Evolutionary conservation across 1,140 invertebrate species (phyloP), one percentile per base, ranked within the genome.

Genomic region (Habropoda laboriosa): DNA sequence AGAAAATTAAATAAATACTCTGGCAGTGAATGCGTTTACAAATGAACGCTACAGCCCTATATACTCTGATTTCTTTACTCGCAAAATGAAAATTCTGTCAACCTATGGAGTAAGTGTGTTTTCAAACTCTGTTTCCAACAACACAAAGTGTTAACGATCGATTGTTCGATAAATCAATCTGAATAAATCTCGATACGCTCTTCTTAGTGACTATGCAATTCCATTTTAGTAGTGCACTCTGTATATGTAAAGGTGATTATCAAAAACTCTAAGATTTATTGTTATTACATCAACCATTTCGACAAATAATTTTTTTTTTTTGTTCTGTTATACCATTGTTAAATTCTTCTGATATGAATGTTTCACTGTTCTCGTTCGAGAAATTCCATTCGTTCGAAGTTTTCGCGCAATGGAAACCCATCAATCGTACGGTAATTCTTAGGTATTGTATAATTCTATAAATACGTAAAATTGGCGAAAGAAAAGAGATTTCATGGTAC

Each of bases 1-100:
- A 24, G 32, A 47, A 63, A 74, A n/a, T 32, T 27, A 30, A 63
- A 60, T 42, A 60, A 61, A 74, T 40, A 63, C 18, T 16, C 24
- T 51, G 71, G 57, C 71, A 74, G 71, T 74, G 71, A 74, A 74
- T 63, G 58, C 58, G 58, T 74, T 74, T 63, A 51, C 35, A 63
- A 51, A 74, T 8, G 16, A 49, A 74, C 8, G n/a, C 3, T 63
- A 51, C 18, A 58, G 58, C 40, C 53, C 21, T 38, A 7, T 55
- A 16, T 35, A 64, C 10, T 35, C 40, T 4, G n/a, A n/a, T 55
- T 40, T 51, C 24, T 61, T n/a, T 21, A 1, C 13, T 51, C 27
- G 42, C 30, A 51, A n/a, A 63, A 63, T 45, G 10, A 7, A 49
- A 49, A n/a, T n/a, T 2, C 61, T n/a, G 38, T 61, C 71, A 73